Evolutionary conservation across 2,888 invertebrate genomes (phyloP), one percentile per base, ranked within the genome.

Genomic region (Meliscaeva auricollis): DNA sequence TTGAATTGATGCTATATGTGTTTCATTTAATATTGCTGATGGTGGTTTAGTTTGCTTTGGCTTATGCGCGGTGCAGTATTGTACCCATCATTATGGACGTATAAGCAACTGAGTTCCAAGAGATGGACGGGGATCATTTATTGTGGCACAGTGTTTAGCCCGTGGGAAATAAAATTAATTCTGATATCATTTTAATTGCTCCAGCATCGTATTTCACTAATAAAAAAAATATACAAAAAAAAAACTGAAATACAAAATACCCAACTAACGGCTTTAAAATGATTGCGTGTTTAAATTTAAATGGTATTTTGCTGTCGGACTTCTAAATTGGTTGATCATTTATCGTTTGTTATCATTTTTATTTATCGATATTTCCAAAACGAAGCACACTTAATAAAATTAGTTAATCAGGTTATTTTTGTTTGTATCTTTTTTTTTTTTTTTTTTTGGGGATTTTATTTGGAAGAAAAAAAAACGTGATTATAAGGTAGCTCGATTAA

Each of bases 121-220:
- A 50, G 60, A 22, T 22, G 11, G 44, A 60, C 50, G 44, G 44
- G 2, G 26, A 2, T 3, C 58, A 13, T 58, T 58, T 58, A 38
- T 13, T 58, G 58, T 58, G 58, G 35, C 60, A 54, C 26, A 41
- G 17, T 48, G 46, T 48, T 44, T 44, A n/a, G 70, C 66, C 76
- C 58, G 46, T 62, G 68, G 72, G 68, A 50, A 85, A 73, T 50
- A 9, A 73, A 69, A 80, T 81, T 81, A 75, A 81, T 76, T 81
- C 64, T 72, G 76, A 85, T 81, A 81, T 77, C 81, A 81, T 77
- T 85, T 85, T 85, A 81, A 85, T 81, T 77, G 62, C 72, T 68
- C 68, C 7, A 58, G 17, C 58, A 69, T 64, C 48, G 46, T 64
- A 22, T 82, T 66, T 58, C 17, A 32, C 56, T 46, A 38, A n/a